phyloP scores from a whole-genome alignment of 1,140 invertebrate genomes.

The silkworm (Bombyx mori) region ASM3026992v2 NC_085111.1:8246001-8246500 shows the following conservation, averaged over 20 bases:
- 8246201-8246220: slow-evolving; percentile 90
- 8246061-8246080: too few relatives aligned
- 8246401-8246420: slow-evolving; percentile 70
- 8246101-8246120: too few relatives aligned
- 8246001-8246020: too few relatives aligned
- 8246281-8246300: slow-evolving; percentile 82
- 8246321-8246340: slow-evolving; percentile 75
- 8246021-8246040: too few relatives aligned
- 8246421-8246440: slow-evolving; percentile 58
- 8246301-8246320: slow-evolving; percentile 87
- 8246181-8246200: slow-evolving; percentile 93
- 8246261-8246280: slow-evolving; percentile 85
- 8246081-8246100: too few relatives aligned
- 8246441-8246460: slow-evolving; percentile 66
- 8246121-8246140: too few relatives aligned
- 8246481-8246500: slow-evolving; percentile 30
- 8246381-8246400: slow-evolving; percentile 58
- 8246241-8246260: slow-evolving; percentile 88
- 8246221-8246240: slow-evolving; percentile 85
- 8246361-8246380: slow-evolving; percentile 69
- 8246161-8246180: slow-evolving; percentile 89
- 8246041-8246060: too few relatives aligned
- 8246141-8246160: slow-evolving; percentile 79
- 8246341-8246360: slow-evolving; percentile 60
- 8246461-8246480: slow-evolving; percentile 53